These are phyloP conservation scores for Spodoptera exigua DNA, from an alignment of 2,888 invertebrate genomes.

Conservation along the genomic window DNA sequence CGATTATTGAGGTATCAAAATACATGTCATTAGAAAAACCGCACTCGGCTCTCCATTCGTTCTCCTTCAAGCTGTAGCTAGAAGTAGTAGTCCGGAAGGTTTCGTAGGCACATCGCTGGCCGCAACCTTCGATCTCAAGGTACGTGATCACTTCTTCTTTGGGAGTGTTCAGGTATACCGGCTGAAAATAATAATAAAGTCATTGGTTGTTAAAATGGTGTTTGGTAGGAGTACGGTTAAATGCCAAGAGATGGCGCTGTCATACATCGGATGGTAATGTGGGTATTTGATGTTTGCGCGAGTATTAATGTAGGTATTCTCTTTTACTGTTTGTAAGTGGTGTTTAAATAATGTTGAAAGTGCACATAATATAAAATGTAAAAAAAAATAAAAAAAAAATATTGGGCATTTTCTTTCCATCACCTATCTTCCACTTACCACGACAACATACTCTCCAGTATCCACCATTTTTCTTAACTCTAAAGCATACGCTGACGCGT, in stretches of 20 bases:
- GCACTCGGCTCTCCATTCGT: constrained; percentile 62
- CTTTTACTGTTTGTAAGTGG: too few relatives aligned
- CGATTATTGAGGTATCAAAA: constrained; percentile 58
- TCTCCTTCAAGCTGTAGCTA: not conserved
- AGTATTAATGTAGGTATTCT: too few relatives aligned
- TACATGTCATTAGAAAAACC: constrained; percentile 55
- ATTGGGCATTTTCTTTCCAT: too few relatives aligned
- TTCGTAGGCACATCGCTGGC: constrained; percentile 3
- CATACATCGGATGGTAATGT: too few relatives aligned
- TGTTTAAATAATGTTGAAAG: too few relatives aligned
- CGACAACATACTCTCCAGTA: constrained; percentile 1
- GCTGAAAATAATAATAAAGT: constrained; percentile 1
- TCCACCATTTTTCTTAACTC: constrained; percentile 1
- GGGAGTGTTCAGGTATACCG: constrained; percentile 6
- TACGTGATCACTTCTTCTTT: constrained; percentile 5
- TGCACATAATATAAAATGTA: too few relatives aligned
- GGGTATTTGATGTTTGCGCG: too few relatives aligned
- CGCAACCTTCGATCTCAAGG: constrained; percentile 13
- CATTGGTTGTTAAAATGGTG: not conserved
- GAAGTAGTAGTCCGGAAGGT: not conserved
- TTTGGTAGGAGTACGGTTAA: too few relatives aligned
- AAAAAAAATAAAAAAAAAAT: too few relatives aligned
- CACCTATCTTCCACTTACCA: too few relatives aligned
- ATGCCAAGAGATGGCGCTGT: too few relatives aligned
- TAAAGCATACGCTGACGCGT: constrained; percentile 8